Evolutionary conservation across 2,113 vertebrate genomes (phyloP).

Genomic region (Laterallus jamaicensis): DNA sequence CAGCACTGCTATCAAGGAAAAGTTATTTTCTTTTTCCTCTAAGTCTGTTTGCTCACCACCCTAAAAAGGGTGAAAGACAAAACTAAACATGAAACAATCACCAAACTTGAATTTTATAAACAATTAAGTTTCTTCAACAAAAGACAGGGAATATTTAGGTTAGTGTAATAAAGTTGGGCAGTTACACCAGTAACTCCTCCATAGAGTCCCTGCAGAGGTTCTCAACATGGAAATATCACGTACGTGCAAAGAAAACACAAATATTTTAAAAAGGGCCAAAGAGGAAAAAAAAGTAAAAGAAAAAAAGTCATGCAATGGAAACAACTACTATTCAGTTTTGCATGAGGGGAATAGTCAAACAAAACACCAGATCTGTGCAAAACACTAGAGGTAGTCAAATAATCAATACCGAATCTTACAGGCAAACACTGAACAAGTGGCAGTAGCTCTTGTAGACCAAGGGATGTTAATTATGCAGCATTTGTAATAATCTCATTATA

Average conservation of each 20-base stretch:
- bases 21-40: not conserved
- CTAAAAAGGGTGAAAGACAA: not conserved
- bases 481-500: not conserved
- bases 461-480: not conserved
- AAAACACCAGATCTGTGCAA: not conserved
- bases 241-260: not conserved
- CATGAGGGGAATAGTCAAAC: not conserved
- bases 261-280: accelerated
- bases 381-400: not conserved
- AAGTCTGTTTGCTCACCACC: not conserved
- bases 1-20: not conserved
- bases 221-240: not conserved
- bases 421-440: not conserved
- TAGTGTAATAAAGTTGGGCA: not conserved
- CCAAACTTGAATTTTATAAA: not conserved
- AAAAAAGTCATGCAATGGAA: not conserved
- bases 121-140: not conserved
- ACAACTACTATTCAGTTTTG: not conserved
- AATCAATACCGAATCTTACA: not conserved
- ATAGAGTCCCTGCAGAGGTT: not conserved
- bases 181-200: not conserved
- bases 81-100: not conserved
- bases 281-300: not conserved
- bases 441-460: not conserved
- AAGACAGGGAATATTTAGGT: not conserved